These are phyloP conservation scores for Callipepla californica DNA, from an alignment of 2,113 vertebrate genomes.

Conservation along the genomic window DNA sequence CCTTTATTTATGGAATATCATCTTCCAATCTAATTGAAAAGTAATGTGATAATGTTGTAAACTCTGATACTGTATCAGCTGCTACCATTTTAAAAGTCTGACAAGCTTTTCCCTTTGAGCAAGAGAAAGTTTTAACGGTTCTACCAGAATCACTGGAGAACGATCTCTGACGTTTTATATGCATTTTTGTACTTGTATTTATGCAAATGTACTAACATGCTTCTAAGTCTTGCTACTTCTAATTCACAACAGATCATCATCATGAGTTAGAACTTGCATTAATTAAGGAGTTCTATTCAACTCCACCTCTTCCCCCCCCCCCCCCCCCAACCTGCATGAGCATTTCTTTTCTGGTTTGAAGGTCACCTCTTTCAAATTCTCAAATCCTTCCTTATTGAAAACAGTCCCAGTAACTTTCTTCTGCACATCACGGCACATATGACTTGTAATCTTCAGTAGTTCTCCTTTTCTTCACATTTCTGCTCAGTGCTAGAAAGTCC, in stretches of 20 bases:
- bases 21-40: background rate
- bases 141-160: background rate
- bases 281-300: background rate
- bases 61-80: background rate
- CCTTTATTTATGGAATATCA: background rate
- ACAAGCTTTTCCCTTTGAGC: background rate
- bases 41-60: background rate
- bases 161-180: background rate
- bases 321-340: rapidly evolving
- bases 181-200: background rate
- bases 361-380: background rate
- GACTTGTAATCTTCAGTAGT: background rate
- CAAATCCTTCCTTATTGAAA: background rate
- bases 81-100: background rate
- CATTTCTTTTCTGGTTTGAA: background rate
- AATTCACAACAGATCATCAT: background rate
- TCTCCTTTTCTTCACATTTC: background rate
- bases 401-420: background rate
- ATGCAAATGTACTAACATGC: background rate
- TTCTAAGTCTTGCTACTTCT: background rate
- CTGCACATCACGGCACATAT: background rate
- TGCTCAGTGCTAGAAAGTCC: background rate
- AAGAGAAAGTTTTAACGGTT: background rate
- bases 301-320: no score
- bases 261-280: background rate